A percentile compares a stretch with the other conserved stretches of the same genome.
Conservation (phyloP, 1,140 invertebrate species). For the Drosophila busckii region DNA sequence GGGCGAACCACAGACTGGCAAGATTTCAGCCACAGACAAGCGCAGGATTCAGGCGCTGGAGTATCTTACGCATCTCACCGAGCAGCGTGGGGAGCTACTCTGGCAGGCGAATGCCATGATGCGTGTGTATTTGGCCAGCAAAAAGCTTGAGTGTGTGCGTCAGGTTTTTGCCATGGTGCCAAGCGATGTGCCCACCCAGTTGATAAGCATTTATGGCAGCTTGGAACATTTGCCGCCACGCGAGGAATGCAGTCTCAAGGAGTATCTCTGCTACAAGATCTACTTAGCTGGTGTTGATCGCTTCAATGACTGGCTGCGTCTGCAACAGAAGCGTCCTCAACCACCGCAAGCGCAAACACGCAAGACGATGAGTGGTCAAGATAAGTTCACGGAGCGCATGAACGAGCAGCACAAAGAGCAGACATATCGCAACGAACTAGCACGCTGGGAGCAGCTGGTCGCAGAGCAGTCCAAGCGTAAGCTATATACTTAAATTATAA, state of each 20-base stretch:
- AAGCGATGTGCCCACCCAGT: slow-evolving; percentile 82
- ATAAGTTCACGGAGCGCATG: slow-evolving; percentile 91
- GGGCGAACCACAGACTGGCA: slow-evolving; percentile 30
- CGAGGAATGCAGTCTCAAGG: slow-evolving; percentile 83
- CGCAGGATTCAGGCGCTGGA: slow-evolving; percentile 90
- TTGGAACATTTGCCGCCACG: slow-evolving; percentile 80
- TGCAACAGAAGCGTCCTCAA: slow-evolving; percentile 88
- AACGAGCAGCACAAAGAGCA: slow-evolving; percentile 90
- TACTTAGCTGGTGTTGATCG: slow-evolving; percentile 91
- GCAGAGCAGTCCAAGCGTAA: slow-evolving; percentile 83
- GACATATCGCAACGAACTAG: slow-evolving; percentile 87
- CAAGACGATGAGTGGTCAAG: slow-evolving; percentile 1
- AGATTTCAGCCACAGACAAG: slow-evolving; percentile 54
- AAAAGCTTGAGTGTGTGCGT: slow-evolving; percentile 85
- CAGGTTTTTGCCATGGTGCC: slow-evolving; percentile 86
- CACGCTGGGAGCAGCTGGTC: slow-evolving; percentile 87
- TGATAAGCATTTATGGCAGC: slow-evolving; percentile 81
- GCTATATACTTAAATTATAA: neutral
- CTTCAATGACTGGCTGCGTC: slow-evolving; percentile 93
- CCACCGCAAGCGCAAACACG: slow-evolving; percentile 80
- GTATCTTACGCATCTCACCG: slow-evolving; percentile 90
- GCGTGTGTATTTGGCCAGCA: slow-evolving; percentile 86
- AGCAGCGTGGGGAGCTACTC: slow-evolving; percentile 89
- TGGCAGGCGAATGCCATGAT: slow-evolving; percentile 94
- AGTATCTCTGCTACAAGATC: slow-evolving; percentile 88